Percentiles rank a stretch among this genome's conserved stretches.
These are phyloP conservation scores for Electrona antarctica DNA, from an alignment of 2,113 vertebrate species.

Conservation along the genomic window DNA sequence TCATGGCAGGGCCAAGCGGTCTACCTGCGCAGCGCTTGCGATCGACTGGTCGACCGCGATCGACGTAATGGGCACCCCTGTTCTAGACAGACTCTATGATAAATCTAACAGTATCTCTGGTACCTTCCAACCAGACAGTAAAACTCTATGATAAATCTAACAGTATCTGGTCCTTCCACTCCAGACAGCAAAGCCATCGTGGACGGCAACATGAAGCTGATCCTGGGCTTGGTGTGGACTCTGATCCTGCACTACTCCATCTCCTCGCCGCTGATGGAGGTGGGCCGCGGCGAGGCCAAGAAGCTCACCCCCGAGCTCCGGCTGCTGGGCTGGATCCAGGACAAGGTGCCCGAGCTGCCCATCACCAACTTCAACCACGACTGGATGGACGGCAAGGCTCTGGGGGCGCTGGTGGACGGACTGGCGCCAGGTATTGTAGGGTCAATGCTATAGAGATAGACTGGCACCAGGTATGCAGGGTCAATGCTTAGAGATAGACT, in stretches of 20 bases:
- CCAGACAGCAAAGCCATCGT: conserved; percentile 95
- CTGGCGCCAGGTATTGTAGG: conserved; percentile 86
- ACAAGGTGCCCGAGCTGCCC: conserved; percentile 92
- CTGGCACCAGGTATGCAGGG: too few relatives aligned
- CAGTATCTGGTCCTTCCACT: neutral
- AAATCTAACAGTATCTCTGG: too few relatives aligned
- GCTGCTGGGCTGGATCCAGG: conserved; percentile 94
- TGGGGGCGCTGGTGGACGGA: conserved; percentile 93
- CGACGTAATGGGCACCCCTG: too few relatives aligned
- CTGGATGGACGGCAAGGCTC: conserved; percentile 89
- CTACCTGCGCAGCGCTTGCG: too few relatives aligned
- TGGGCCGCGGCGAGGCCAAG: conserved; percentile 89
- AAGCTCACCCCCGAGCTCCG: conserved; percentile 93
- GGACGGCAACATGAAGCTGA: conserved; percentile 94
- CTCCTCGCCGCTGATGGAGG: conserved; percentile 89
- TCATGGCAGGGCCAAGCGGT: too few relatives aligned
- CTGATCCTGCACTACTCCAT: conserved; percentile 96
- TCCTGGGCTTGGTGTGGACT: conserved; percentile 94
- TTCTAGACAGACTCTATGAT: too few relatives aligned
- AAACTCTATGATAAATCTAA: too few relatives aligned
- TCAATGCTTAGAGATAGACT: too few relatives aligned
- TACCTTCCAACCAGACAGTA: too few relatives aligned
- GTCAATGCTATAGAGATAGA: too few relatives aligned
- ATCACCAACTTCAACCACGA: conserved; percentile 93
- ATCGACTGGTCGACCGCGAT: too few relatives aligned